A percentile compares a stretch with the other conserved stretches of the same genome.
Conservation (phyloP, 2,797 vertebrate species). For the Trachops cirrhosus region DNA sequence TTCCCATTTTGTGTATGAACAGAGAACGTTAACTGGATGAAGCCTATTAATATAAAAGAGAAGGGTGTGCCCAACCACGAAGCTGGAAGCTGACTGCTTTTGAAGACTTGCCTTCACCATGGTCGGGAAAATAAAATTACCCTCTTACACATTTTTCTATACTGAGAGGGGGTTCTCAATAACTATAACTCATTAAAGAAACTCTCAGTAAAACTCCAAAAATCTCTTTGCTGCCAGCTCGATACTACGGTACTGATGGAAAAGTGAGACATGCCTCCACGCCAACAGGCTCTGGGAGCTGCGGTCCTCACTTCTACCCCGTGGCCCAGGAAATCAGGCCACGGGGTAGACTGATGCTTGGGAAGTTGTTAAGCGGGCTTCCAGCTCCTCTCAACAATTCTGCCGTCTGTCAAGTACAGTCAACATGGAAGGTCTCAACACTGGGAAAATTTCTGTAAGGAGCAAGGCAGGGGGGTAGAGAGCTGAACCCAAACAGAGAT, state of each 20-base stretch:
- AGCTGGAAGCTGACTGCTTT: background rate
- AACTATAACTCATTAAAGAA: background rate
- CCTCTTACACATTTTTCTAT: background rate
- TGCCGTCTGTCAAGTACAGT: background rate
- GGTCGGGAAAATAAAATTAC: constrained; percentile 6
- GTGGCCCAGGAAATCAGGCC: background rate
- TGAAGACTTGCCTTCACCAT: background rate
- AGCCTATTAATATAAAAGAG: constrained; percentile 18
- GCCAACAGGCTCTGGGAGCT: background rate
- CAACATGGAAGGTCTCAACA: background rate
- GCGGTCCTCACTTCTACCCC: background rate
- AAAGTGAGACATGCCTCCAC: background rate
- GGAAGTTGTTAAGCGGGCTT: background rate
- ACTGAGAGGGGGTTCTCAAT: background rate
- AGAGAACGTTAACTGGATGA: constrained; percentile 51
- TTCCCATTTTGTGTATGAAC: background rate
- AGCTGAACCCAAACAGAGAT: background rate
- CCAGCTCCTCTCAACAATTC: background rate
- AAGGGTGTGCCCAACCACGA: background rate
- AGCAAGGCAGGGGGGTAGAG: background rate
- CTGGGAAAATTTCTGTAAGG: background rate
- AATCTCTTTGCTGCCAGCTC: background rate
- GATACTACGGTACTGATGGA: background rate
- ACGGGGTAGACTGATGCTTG: background rate
- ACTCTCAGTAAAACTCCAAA: background rate